Evolutionary conservation across 2,888 invertebrate genomes (phyloP).

Genomic region (Bellardia bayeri): DNA sequence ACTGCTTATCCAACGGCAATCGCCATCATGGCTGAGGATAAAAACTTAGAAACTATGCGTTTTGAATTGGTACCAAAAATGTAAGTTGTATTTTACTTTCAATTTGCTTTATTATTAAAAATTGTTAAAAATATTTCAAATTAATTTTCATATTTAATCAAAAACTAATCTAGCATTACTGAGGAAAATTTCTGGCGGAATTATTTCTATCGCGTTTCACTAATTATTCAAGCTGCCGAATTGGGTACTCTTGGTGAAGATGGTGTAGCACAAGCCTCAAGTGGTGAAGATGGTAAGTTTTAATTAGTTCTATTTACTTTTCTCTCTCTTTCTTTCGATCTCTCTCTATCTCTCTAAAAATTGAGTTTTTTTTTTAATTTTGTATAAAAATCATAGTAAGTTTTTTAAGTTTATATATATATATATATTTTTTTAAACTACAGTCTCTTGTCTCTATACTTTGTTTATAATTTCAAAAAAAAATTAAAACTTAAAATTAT

Average conservation of each 20-base stretch:
- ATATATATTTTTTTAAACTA: constrained; percentile 40
- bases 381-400: constrained; percentile 56
- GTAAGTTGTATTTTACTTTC: constrained; percentile 87
- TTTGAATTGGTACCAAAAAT: constrained; percentile 99
- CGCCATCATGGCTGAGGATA: constrained; percentile 97
- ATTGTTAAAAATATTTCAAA: not conserved
- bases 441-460: constrained; percentile 38
- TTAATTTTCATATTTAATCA: constrained; percentile 7
- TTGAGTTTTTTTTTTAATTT: constrained; percentile 33
- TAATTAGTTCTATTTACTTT: constrained; percentile 76
- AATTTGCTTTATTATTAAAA: not conserved
- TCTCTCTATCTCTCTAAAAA: constrained; percentile 39
- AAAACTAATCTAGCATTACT: constrained; percentile 88
- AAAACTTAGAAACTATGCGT: constrained; percentile 98
- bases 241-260: constrained; percentile 84
- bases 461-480: constrained; percentile 28
- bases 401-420: constrained; percentile 20
- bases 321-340: constrained; percentile 54
- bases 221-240: constrained; percentile 98
- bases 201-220: constrained; percentile 99
- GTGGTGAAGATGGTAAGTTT: constrained; percentile 84
- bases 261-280: constrained; percentile 84
- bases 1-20: constrained; percentile 96
- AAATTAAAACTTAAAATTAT: constrained; percentile 34
- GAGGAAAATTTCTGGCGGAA: constrained; percentile 99